Base-by-base conservation (phyloP, 2,113 vertebrate genomes). In the Smithornis capensis region DNA sequence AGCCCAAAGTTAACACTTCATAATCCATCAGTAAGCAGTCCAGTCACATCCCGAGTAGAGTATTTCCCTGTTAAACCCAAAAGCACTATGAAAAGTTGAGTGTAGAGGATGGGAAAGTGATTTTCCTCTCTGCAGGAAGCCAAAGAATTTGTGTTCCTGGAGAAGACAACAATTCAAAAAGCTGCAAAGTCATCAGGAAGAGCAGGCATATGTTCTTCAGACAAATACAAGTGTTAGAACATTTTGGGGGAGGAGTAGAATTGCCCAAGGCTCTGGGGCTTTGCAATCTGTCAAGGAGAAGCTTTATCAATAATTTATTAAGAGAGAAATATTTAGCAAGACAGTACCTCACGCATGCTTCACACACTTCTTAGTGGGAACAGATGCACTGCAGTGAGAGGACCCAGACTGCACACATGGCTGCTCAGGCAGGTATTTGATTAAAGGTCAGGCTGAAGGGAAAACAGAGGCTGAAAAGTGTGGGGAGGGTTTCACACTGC, bases 251-350 rank as follows among this genome's bases (percentile, higher is more conserved):
- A 91, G 70, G 87, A 87, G 45, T 29, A 84, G 83, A 78, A 94
- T 90, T 88, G 82, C 90, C 79, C 64, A 78, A 79, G 71, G 88
- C 65, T 96, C 42, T 33, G 18, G 62, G 52, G 57, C 27, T 87
- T 85, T 90, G 73, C 83, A 95, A 60, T 75, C 86, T 89, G 83
- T 86, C 84, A 88, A 78, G 63, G 24, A 89, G 59, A 95, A 87
- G 24, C 27, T 81, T 74, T 75, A 87, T 96, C 85, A 90, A 94
- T 94, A 95, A 96, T 96, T 83, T 88, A 95, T 95, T 44, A 90
- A 59, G 83, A 67, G 45, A 81, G 52, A 22, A 96, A 76, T 19
- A 70, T 14, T 64, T 77, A 91, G 27, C 42, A 52, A 94, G 55
- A 17, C 60, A 78, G 71, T n/a, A 49, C 35, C 33, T 91, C 37